A percentile compares a stretch with the other conserved stretches of the same genome.
Evolutionary conservation across 30 jellyfish, hydroid and myxozoan species (phyloP).

Genomic region (Turritopsis rubra): DNA sequence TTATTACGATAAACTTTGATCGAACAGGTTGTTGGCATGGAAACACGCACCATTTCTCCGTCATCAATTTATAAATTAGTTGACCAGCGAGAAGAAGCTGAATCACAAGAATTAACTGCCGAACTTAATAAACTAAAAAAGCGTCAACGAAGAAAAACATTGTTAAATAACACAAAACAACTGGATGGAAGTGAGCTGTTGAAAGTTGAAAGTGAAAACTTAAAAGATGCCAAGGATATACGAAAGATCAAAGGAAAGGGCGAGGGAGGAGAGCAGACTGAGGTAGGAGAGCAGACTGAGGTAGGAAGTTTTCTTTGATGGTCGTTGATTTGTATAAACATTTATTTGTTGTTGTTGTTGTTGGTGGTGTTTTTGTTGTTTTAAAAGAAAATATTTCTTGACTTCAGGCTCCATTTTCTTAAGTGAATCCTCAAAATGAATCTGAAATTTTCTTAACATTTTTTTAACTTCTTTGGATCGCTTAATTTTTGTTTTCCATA

Average conservation of each 20-base stretch:
- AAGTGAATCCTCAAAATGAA: no score
- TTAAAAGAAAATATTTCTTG: no score
- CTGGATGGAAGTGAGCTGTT: neutral
- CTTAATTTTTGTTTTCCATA: no score
- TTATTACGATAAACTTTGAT: no score
- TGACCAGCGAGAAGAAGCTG: neutral
- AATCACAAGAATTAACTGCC: neutral
- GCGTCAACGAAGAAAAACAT: neutral
- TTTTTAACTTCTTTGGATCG: no score
- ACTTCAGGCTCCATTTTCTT: no score
- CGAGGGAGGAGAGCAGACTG: neutral
- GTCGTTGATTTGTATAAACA: no score
- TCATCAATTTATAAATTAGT: neutral
- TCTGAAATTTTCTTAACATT: no score
- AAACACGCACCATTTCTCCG: conserved; percentile 16
- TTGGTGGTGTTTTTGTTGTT: no score
- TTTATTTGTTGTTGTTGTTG: no score
- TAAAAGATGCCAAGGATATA: neutral
- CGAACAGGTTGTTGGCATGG: conserved; percentile 29
- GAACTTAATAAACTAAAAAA: neutral
- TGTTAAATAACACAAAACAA: neutral
- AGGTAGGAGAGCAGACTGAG: no score
- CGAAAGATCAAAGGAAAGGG: neutral
- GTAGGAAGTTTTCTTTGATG: no score
- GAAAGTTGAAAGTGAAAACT: neutral